These are phyloP conservation scores for Ectemnius cavifrons DNA, from an alignment of 2,888 invertebrate species.

Conservation along the genomic window DNA sequence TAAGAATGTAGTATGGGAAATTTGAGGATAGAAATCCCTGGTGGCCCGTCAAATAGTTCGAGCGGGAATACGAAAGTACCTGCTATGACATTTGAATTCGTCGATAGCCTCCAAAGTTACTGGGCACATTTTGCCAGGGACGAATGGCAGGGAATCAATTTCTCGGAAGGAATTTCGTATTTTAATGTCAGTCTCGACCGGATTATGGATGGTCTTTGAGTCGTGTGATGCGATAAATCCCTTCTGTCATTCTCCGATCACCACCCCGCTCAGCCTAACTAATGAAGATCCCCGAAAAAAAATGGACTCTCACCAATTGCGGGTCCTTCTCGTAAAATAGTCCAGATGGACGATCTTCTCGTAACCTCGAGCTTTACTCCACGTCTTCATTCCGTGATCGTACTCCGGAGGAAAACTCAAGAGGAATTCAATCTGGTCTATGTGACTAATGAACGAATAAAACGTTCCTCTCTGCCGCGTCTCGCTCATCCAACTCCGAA, in stretches of 20 bases:
- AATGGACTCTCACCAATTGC: constrained; percentile 49
- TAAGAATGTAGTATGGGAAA: too few species aligned
- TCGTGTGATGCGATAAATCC: constrained; percentile 28
- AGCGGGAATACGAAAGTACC: too few species aligned
- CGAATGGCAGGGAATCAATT: constrained; percentile 15
- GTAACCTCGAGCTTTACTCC: constrained; percentile 29
- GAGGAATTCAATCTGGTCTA: constrained; percentile 70
- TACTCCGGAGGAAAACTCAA: constrained; percentile 44
- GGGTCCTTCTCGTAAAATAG: constrained; percentile 42
- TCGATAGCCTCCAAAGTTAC: not conserved
- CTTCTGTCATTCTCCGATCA: constrained; percentile 38
- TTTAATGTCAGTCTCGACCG: constrained; percentile 18
- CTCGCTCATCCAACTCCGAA: constrained; percentile 7
- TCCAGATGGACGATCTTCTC: constrained; percentile 43
- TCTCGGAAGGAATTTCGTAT: constrained; percentile 22
- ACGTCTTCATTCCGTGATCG: constrained; percentile 34
- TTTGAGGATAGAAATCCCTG: too few species aligned
- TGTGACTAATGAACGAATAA: constrained; percentile 75
- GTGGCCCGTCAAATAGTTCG: too few species aligned
- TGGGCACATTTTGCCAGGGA: not conserved
- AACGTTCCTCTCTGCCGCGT: constrained; percentile 57
- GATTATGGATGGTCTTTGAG: constrained; percentile 40
- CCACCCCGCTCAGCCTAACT: constrained; percentile 38
- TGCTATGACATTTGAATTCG: not conserved
- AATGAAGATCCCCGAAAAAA: constrained; percentile 58